Percentiles rank a stretch among this genome's conserved stretches.
Conservation (phyloP, 2,888 invertebrate species). For the Barypeithes pellucidus region DNA sequence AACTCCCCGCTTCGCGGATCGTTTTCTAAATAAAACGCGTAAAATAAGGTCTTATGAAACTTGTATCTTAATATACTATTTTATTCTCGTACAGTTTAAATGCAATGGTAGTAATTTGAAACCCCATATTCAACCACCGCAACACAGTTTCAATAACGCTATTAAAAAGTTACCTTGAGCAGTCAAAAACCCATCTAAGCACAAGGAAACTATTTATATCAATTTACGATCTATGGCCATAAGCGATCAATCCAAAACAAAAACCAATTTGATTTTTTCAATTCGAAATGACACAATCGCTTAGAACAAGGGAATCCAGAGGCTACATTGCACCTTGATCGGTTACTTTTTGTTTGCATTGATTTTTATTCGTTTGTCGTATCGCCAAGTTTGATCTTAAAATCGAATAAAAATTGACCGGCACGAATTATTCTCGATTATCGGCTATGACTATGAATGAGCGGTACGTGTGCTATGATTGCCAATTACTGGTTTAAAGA, state of each 20-base stretch:
- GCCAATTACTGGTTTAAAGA: conserved; percentile 33
- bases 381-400: conserved; percentile 34
- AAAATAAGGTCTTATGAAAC: too few relatives aligned
- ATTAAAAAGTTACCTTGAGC: conserved; percentile 14
- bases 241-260: background rate
- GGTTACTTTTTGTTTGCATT: conserved; percentile 1
- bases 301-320: conserved; percentile 37
- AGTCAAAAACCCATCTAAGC: background rate
- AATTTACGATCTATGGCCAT: conserved; percentile 4
- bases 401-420: conserved; percentile 39
- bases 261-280: conserved; percentile 7
- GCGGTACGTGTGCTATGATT: conserved; percentile 28
- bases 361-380: conserved; percentile 9
- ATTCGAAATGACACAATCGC: conserved; percentile 20
- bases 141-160: background rate
- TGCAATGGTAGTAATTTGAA: too few relatives aligned
- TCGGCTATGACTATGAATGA: conserved; percentile 40
- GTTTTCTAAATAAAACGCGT: too few relatives aligned
- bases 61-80: too few relatives aligned
- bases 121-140: background rate
- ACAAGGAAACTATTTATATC: background rate
- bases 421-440: conserved; percentile 46
- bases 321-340: conserved; percentile 45
- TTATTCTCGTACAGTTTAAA: too few relatives aligned
- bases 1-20: too few relatives aligned